Evolutionary conservation across 2,797 vertebrate species (phyloP).

Genomic region (Carduelis carduelis): DNA sequence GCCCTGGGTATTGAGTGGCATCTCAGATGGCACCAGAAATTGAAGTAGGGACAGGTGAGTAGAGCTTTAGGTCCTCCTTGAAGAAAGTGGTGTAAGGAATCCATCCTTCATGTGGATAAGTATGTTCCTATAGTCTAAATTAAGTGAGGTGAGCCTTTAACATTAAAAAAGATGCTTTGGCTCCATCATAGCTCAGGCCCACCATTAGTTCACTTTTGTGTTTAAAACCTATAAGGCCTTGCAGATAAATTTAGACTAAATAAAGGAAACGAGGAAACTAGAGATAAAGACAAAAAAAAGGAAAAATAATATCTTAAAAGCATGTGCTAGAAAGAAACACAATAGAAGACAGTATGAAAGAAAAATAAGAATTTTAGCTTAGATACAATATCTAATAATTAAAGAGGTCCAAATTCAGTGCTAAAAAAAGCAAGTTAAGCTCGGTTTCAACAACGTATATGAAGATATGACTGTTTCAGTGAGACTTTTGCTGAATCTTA

Average conservation of each 20-base stretch:
- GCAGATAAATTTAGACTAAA: background rate
- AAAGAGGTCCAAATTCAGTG: background rate
- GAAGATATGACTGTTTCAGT: background rate
- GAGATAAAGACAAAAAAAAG: background rate
- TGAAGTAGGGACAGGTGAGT: background rate
- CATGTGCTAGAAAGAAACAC: background rate
- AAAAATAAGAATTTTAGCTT: background rate
- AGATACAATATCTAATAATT: background rate
- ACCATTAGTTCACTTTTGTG: background rate
- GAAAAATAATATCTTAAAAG: background rate
- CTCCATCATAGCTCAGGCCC: background rate
- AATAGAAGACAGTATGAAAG: background rate
- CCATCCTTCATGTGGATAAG: accelerated
- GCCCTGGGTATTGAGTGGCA: background rate
- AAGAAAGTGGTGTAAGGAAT: background rate
- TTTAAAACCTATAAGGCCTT: background rate
- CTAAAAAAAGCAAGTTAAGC: background rate
- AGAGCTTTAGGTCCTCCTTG: background rate
- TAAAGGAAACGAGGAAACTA: background rate
- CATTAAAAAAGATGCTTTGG: background rate
- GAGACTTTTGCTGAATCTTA: background rate
- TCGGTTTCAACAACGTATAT: background rate
- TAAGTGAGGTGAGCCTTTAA: background rate
- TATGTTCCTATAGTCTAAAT: background rate
- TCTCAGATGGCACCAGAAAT: background rate